Evolutionary conservation across 2,888 invertebrate species (phyloP), one percentile per base, ranked within the genome.

Genomic region (Temnothorax rugatulus): DNA sequence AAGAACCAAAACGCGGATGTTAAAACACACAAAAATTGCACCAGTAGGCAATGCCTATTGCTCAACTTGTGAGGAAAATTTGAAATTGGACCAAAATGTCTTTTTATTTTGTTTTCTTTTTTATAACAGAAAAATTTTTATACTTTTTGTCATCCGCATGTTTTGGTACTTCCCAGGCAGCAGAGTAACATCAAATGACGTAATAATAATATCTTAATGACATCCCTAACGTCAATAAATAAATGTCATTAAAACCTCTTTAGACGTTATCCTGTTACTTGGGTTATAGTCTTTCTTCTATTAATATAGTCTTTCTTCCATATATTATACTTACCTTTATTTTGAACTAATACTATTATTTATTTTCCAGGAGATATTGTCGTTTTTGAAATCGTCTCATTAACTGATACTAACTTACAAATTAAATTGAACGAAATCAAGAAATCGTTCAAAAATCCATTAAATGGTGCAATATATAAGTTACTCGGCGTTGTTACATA

Each of bases 301-400:
- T 63, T 63, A 63, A 18, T 63, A 34, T 38, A 25, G 25, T 25
- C 25, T 25, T 25, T 25, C 25, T 25, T 25, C 25, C 1, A 34
- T 34, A 4, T 3, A 41, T 63, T 3, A 41, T 63, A 25, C 25
- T 25, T 59, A 61, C 61, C 2, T 63, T 63, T 63, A n/a, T 41
- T 8, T 41, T 63, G 11, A 63, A 63, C 18, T 63, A 7, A 50
- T 64, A 15, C 44, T n/a, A n/a, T 64, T 69, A 52, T n/a, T n/a
- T 69, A 52, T 34, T n/a, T 69, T 69, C 1, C n/a, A 52, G 21
- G 21, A 69, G 15, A 69, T 69, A 69, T 69, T 52, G 52, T 69
- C 1, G 0, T 38, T 52, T 52, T 69, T 4, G 13, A 34, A n/a
- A 69, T 69, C 2, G 52, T 52, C 13, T 18, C 41, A n/a, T 13